phyloP scores from a whole-genome alignment of 2,797 vertebrate species.

The Vultur gryphus region DNA sequence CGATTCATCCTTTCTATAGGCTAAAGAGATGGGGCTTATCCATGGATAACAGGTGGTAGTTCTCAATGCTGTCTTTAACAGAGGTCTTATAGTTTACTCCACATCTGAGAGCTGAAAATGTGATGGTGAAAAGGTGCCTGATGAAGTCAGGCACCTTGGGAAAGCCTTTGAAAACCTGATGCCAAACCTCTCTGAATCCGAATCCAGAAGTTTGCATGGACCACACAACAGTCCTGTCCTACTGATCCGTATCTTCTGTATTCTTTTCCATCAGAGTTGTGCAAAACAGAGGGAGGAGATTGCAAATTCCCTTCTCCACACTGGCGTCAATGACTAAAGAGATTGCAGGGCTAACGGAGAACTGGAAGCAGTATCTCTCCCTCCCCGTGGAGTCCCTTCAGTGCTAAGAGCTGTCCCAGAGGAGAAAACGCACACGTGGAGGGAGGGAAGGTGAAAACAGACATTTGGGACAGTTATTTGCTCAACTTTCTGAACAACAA shows the following conservation, averaged over 20 bases:
- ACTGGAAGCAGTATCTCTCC: accelerated
- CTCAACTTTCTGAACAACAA: neutral
- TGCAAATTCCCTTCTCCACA: neutral
- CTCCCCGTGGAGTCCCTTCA: neutral
- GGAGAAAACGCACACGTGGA: accelerated
- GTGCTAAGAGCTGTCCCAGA: neutral
- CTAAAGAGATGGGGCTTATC: neutral
- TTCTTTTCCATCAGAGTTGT: neutral
- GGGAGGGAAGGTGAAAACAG: neutral
- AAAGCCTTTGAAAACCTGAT: neutral
- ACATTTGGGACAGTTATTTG: neutral
- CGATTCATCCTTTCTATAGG: neutral
- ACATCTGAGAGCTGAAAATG: neutral
- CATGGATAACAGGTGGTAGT: accelerated
- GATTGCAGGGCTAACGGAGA: neutral
- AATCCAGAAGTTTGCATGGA: neutral
- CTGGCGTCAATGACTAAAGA: neutral
- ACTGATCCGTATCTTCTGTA: accelerated
- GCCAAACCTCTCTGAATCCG: neutral
- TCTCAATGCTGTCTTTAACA: neutral
- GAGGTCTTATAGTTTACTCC: neutral
- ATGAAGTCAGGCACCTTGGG: neutral
- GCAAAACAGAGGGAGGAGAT: neutral
- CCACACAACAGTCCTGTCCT: neutral
- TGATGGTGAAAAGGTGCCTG: too few species aligned